Evolutionary conservation across 2,888 invertebrate genomes (phyloP), one percentile per base, ranked within the genome.

Genomic region (Dorcus parallelipipedus): DNA sequence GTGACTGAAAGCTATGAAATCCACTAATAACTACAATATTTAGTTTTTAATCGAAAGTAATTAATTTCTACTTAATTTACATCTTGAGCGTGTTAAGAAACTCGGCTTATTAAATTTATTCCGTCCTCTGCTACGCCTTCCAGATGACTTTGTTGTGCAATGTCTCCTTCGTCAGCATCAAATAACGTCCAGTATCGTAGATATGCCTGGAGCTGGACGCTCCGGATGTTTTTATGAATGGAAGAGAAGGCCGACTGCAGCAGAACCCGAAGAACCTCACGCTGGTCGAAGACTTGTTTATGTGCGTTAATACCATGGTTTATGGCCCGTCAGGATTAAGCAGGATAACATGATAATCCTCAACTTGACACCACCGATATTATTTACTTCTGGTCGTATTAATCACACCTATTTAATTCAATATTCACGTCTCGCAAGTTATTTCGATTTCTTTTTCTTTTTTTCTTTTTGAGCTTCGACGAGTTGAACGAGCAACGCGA

Each of bases 341-440:
- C 60, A 58, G 64, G 66, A 68, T 68, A 68, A 68, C 68, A 68
- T 65, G 62, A 67, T 68, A 68, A 68, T 68, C 67, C 67, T 58
- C 17, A 59, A 54, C 64, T 61, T 62, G 58, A 60, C 60, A 63
- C 64, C 60, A 60, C 62, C 62, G 55, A 63, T 65, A 64, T 65
- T 67, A 64, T 67, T 63, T 63, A 63, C 63, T 60, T 51, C 56
- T 54, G 20, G 55, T 56, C 60, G 60, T 62, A 64, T 65, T 64
- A 66, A 66, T 64, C 66, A 64, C 63, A 14, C 20, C 55, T 53
- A 63, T 66, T 66, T 66, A 66, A 66, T 66, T 64, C 60, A 57
- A 63, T 60, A 59, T 59, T 59, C 59, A 20, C 10, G 26, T 39
- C 49, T 45, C 38, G 50, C 41, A 45, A 10, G 14, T 41, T 14